A percentile compares a stretch with the other conserved stretches of the same genome.
Conservation (phyloP, 1,140 invertebrate species). For the Aphidius gifuensis region DNA sequence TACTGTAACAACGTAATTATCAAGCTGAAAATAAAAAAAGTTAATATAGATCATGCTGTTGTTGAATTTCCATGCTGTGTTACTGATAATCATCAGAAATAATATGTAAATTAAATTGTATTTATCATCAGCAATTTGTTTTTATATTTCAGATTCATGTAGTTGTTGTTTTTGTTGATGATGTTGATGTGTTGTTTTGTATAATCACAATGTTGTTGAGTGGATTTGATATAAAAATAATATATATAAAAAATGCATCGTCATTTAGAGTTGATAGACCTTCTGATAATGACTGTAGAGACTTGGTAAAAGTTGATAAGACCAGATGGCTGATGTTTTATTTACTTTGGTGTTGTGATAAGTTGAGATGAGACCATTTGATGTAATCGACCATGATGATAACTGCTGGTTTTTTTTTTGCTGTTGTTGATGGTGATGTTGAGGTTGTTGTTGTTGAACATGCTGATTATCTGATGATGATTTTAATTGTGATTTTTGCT, state of each 20-base stretch:
- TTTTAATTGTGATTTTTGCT: constrained; percentile 1
- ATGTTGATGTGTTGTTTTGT: too few relatives aligned
- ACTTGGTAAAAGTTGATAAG: constrained; percentile 78
- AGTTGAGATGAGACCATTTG: constrained; percentile 24
- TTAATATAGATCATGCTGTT: too few relatives aligned
- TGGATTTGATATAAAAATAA: background rate
- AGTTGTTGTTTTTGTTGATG: too few relatives aligned
- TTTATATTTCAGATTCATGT: too few relatives aligned
- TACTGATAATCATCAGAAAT: too few relatives aligned
- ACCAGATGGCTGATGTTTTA: constrained; percentile 66
- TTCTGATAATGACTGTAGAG: constrained; percentile 80
- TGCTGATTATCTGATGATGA: constrained; percentile 2
- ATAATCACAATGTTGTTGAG: too few relatives aligned
- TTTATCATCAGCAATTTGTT: too few relatives aligned
- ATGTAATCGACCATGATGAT: too few relatives aligned
- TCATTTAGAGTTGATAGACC: constrained; percentile 55
- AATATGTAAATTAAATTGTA: too few relatives aligned
- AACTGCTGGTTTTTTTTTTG: background rate
- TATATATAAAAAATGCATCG: background rate
- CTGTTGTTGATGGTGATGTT: background rate
- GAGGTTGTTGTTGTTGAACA: background rate
- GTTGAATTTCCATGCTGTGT: too few relatives aligned
- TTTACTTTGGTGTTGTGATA: constrained; percentile 50
- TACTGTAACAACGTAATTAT: too few relatives aligned
- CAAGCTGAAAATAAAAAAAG: too few relatives aligned